These are phyloP conservation scores for Exocentrus adspersus DNA, from an alignment of 2,888 invertebrate genomes.

Conservation along the genomic window DNA sequence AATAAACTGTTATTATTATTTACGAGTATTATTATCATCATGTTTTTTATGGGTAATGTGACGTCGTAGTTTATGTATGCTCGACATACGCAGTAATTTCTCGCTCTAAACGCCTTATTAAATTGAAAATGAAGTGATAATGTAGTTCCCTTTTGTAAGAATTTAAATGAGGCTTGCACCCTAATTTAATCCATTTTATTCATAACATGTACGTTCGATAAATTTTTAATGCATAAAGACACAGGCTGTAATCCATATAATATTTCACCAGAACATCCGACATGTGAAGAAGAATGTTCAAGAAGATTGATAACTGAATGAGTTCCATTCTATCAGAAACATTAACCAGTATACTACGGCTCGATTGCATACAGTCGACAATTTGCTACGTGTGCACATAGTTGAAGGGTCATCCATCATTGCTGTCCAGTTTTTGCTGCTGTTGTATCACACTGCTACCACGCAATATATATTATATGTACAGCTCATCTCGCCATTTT, in stretches of 20 bases:
- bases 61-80: not conserved
- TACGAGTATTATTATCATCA: no score
- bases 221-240: conserved; percentile 51
- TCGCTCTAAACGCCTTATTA: conserved; percentile 36
- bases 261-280: conserved; percentile 56
- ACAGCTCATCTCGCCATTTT: conserved; percentile 31
- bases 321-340: conserved; percentile 57
- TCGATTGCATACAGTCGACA: conserved; percentile 55
- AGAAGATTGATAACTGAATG: conserved; percentile 60
- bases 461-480: conserved; percentile 30
- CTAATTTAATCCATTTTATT: conserved; percentile 52
- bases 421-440: conserved; percentile 54
- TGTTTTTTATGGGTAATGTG: no score
- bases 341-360: conserved; percentile 57
- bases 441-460: conserved; percentile 37
- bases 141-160: conserved; percentile 34
- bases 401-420: conserved; percentile 62
- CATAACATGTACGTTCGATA: conserved; percentile 50
- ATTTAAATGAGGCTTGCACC: conserved; percentile 38
- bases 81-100: conserved; percentile 37
- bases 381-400: conserved; percentile 61
- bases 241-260: conserved; percentile 52
- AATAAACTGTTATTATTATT: no score
- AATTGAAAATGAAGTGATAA: conserved; percentile 41
- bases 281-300: conserved; percentile 53